A percentile compares a stretch with the other conserved stretches of the same genome.
Conservation (phyloP, 2,888 invertebrate species). For the Pegoplata infirma region DNA sequence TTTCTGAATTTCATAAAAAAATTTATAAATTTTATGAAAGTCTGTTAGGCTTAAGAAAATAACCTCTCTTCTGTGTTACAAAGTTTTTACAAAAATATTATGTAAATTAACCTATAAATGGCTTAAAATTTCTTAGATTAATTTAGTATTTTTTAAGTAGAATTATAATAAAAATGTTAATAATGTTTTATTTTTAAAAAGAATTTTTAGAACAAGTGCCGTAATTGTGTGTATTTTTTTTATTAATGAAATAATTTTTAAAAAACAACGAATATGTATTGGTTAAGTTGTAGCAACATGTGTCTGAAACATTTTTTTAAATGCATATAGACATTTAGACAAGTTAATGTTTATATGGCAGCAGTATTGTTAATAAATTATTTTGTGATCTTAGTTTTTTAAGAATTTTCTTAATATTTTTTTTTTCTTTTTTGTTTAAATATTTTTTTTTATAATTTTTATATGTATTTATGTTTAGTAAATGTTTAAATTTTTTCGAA, state of each 20-base stretch:
- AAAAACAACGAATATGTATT: slow-evolving; percentile 23
- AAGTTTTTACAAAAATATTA: no score
- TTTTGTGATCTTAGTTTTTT: slow-evolving; percentile 77
- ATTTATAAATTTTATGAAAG: no score
- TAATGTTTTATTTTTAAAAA: not conserved
- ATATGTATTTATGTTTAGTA: slow-evolving; percentile 2
- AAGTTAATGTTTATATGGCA: slow-evolving; percentile 66
- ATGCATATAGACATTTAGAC: slow-evolving; percentile 30
- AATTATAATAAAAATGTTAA: not conserved
- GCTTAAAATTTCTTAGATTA: not conserved
- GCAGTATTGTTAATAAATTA: slow-evolving; percentile 79
- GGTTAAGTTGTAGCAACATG: not conserved
- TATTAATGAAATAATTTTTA: slow-evolving; percentile 5
- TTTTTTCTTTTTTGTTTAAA: not conserved
- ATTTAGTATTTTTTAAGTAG: slow-evolving; percentile 1
- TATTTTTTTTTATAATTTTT: not conserved
- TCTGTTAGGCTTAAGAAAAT: no score
- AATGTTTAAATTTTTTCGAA: no score
- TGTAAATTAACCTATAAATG: no score
- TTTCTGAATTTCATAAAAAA: no score
- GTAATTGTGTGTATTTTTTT: slow-evolving; percentile 43
- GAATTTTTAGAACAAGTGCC: slow-evolving; percentile 52
- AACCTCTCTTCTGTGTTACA: no score
- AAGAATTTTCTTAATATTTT: no score
- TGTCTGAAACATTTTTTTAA: slow-evolving; percentile 1